Base-by-base conservation (phyloP, 2,113 vertebrate genomes). In the Hydropotes inermis region DNA sequence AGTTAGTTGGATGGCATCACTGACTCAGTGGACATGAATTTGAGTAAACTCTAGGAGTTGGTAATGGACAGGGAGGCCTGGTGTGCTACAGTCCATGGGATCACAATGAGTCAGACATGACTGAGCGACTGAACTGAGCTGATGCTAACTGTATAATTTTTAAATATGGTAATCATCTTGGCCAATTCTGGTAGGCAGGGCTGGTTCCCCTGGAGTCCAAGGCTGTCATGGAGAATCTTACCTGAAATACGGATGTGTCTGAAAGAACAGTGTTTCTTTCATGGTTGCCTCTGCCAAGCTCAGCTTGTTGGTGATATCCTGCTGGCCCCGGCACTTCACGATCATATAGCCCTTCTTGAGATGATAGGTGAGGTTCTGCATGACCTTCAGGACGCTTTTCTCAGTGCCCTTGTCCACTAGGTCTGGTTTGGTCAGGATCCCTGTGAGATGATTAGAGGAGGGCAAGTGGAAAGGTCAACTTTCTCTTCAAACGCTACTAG, bases 281-380 rank as follows among this genome's bases (percentile, higher is more conserved):
- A 96, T 84, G 25, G 95, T 98, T 16, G 99, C 99, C 64, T 99
- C 99, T 1, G 61, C 83, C 7, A 99, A 98, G 33, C 98, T 98
- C 90, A 99, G 92, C 0, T 96, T 98, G 10, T 99, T 97, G 7
- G 27, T 78, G 82, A 98, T 81, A 6, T 98, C 98, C 12, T 79
- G 97, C 95, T 99, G 99, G 36, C 99, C 99, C 33, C 99, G 98
- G 96, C 99, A 99, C 96, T 85, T 99, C 58, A 99, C 99, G 1
- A 99, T 99, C 99, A 99, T 99, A 98, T 99, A 99, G 90, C 99
- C 99, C 94, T 99, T 99, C 39, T 94, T 98, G 55, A 99, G 99
- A 21, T 8, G 91, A 97, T 99, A 98, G 23, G 98, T 94, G 58
- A 98, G 98, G 92, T 99, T 99, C 43, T 97, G 98, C 25, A 98